These are phyloP conservation scores for Gadopsis bispinosus DNA, from an alignment of 2,797 vertebrate species.

Conservation along the genomic window DNA sequence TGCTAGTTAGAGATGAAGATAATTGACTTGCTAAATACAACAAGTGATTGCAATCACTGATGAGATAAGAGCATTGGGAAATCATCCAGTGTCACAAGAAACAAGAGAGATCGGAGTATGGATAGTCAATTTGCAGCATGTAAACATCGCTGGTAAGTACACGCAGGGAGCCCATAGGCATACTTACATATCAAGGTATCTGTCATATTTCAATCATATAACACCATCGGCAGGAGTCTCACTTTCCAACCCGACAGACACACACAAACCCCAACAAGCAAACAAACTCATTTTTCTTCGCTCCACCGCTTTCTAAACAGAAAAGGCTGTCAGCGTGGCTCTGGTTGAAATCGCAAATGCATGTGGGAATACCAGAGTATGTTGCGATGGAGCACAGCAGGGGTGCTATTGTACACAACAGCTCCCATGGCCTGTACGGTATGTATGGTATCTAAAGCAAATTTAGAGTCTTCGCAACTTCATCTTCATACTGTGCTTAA, in stretches of 20 bases:
- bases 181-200: slow-evolving; percentile 7
- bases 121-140: slow-evolving; percentile 10
- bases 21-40: slow-evolving; percentile 41
- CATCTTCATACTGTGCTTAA: neutral
- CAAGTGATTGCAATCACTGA: slow-evolving; percentile 51
- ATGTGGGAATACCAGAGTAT: slow-evolving; percentile 40
- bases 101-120: slow-evolving; percentile 16
- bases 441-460: neutral
- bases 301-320: slow-evolving; percentile 47
- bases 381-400: slow-evolving; percentile 63
- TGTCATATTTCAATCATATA: slow-evolving; percentile 37
- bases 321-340: slow-evolving; percentile 51
- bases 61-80: slow-evolving; percentile 38
- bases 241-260: slow-evolving; percentile 5
- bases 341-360: slow-evolving; percentile 42
- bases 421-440: slow-evolving; percentile 24
- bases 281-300: slow-evolving; percentile 2
- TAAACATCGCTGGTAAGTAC: slow-evolving; percentile 9
- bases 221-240: slow-evolving; percentile 47
- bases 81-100: slow-evolving; percentile 39
- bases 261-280: slow-evolving; percentile 9
- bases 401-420: slow-evolving; percentile 58
- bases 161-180: neutral
- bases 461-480: neutral
- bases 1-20: slow-evolving; percentile 30